A percentile compares a stretch with the other conserved stretches of the same genome.
Conservation (phyloP, 1,140 invertebrate genomes). For the Globodera ellingtonae region DNA sequence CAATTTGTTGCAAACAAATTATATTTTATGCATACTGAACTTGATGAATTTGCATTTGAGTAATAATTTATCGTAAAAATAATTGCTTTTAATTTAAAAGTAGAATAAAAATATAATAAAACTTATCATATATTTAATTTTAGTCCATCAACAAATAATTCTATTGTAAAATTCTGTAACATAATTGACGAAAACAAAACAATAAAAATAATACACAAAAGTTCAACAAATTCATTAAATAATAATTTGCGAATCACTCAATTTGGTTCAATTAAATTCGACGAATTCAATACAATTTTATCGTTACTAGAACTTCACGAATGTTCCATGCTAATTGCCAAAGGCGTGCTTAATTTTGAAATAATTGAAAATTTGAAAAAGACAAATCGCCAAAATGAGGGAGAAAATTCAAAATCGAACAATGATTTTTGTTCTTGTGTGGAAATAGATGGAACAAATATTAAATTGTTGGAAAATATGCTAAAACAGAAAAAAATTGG, state of each 20-base stretch:
- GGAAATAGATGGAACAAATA: not conserved
- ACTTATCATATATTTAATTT: too few relatives aligned
- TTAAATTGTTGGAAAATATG: not conserved
- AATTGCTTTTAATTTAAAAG: too few relatives aligned
- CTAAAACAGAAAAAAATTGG: not conserved
- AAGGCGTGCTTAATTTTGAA: not conserved
- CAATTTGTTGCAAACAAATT: too few relatives aligned
- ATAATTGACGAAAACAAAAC: too few relatives aligned
- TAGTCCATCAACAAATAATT: too few relatives aligned
- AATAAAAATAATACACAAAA: too few relatives aligned
- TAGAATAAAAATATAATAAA: too few relatives aligned
- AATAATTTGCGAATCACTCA: not conserved
- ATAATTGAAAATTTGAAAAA: not conserved
- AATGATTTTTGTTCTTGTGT: not conserved
- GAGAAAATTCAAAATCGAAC: not conserved
- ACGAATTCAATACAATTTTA: not conserved
- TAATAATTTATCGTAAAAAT: too few relatives aligned
- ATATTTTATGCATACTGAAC: too few relatives aligned
- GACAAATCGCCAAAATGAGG: not conserved
- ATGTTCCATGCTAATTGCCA: slow-evolving; percentile 1
- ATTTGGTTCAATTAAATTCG: not conserved
- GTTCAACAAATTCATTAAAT: too few relatives aligned
- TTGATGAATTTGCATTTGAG: too few relatives aligned
- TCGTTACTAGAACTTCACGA: not conserved
- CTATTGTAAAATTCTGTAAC: too few relatives aligned